Conservation (phyloP, 1,140 invertebrate genomes). For the Euura lappo region DNA sequence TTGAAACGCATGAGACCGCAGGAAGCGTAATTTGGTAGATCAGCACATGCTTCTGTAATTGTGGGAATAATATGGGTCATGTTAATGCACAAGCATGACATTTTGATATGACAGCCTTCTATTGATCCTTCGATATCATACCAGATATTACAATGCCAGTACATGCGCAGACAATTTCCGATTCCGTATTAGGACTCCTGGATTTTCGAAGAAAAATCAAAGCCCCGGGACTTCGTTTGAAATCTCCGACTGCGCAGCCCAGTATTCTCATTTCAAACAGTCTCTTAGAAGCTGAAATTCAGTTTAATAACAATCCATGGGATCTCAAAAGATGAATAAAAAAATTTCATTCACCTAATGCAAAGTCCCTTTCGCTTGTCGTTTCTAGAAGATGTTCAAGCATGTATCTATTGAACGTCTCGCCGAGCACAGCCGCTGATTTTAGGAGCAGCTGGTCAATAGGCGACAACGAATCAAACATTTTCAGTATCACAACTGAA, state of each 20-base stretch:
- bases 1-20: conserved; percentile 67
- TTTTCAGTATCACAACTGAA: conserved; percentile 65
- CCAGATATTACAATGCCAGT: conserved; percentile 32
- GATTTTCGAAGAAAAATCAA: conserved; percentile 50
- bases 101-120: conserved; percentile 4
- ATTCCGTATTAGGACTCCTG: conserved; percentile 29
- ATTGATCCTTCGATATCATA: conserved; percentile 19
- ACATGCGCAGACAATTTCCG: conserved; percentile 43
- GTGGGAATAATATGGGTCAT: conserved; percentile 19
- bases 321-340: not conserved
- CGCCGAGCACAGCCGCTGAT: conserved; percentile 66
- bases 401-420: conserved; percentile 64
- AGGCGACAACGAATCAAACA: conserved; percentile 65
- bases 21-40: conserved; percentile 66
- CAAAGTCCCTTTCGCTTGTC: conserved; percentile 54
- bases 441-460: conserved; percentile 69
- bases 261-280: conserved; percentile 66
- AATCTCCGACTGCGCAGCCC: conserved; percentile 65
- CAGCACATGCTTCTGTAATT: conserved; percentile 40
- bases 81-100: not conserved
- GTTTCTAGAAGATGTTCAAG: conserved; percentile 60
- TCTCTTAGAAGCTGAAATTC: conserved; percentile 58
- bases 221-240: conserved; percentile 48
- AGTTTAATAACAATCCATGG: not conserved
- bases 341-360: conserved; percentile 47